These are phyloP conservation scores for Excalfactoria chinensis DNA, from an alignment of 2,113 vertebrate genomes.

Conservation along the genomic window DNA sequence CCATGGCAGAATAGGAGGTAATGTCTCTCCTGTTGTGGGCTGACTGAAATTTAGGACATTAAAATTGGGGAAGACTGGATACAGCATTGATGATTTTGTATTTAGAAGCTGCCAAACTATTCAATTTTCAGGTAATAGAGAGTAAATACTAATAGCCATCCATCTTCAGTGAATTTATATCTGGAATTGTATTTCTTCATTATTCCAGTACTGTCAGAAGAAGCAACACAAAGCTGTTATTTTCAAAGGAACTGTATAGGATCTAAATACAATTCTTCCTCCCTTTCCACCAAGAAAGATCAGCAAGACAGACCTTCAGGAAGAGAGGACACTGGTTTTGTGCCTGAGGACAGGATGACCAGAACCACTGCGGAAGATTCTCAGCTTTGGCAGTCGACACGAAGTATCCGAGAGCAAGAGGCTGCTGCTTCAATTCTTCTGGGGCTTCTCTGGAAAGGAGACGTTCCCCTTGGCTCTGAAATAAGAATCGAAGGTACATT, in stretches of 20 bases:
- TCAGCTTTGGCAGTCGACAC: conserved; percentile 97
- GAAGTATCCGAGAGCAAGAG: conserved; percentile 95
- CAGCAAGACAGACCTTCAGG: conserved; percentile 86
- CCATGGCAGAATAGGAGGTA: background rate
- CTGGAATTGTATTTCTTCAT: background rate
- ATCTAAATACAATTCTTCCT: background rate
- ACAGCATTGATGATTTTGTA: background rate
- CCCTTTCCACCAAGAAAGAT: background rate
- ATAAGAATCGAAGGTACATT: background rate
- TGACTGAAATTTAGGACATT: background rate
- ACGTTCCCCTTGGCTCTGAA: conserved; percentile 92
- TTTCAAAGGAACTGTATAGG: background rate
- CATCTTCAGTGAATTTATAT: background rate
- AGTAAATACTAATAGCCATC: background rate
- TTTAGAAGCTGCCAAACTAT: background rate
- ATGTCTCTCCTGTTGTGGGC: background rate
- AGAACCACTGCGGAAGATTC: conserved; percentile 97
- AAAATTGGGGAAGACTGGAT: background rate
- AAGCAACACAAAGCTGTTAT: background rate
- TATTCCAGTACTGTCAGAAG: background rate
- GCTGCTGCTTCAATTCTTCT: conserved; percentile 97
- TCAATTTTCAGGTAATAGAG: background rate
- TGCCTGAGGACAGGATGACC: conserved; percentile 96
- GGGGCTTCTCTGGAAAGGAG: conserved; percentile 93
- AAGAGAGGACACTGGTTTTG: conserved; percentile 98